Percentiles rank a stretch among this genome's conserved stretches.
These are phyloP conservation scores for Acanthisitta chloris DNA, from an alignment of 2,113 vertebrate species.

Conservation along the genomic window DNA sequence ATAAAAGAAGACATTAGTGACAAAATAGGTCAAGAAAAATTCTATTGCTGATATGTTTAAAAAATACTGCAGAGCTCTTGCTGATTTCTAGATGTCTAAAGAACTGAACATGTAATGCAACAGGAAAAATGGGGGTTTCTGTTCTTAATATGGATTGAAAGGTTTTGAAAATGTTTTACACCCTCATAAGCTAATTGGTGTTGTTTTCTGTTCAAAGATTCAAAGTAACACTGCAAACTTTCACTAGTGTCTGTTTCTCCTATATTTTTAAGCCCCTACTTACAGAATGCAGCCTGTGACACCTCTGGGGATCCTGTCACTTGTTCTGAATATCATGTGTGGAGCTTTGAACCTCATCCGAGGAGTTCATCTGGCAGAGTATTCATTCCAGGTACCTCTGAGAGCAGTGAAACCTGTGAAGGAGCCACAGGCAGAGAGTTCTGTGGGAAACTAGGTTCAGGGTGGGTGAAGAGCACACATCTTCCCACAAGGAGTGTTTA, in stretches of 20 bases:
- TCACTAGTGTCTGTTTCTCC: not conserved
- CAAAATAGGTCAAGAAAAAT: not conserved
- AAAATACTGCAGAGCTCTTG: not conserved
- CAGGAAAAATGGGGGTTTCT: fast-evolving
- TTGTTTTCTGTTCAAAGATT: not conserved
- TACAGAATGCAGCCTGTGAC: constrained; percentile 87
- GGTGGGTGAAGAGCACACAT: not conserved
- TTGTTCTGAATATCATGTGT: constrained; percentile 95
- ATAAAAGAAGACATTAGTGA: not conserved
- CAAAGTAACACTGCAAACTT: not conserved
- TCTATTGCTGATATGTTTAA: not conserved
- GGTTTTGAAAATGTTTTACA: not conserved
- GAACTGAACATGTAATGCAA: not conserved
- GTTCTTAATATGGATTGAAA: not conserved
- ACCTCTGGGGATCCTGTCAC: constrained; percentile 86
- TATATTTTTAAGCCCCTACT: constrained; percentile 69
- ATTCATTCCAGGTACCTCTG: constrained; percentile 87
- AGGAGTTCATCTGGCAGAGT: constrained; percentile 89
- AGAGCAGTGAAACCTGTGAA: not conserved
- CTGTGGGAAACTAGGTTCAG: not conserved
- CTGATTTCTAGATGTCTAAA: not conserved
- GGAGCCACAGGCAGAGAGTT: not conserved
- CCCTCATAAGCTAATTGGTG: not conserved
- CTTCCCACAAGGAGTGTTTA: not conserved
- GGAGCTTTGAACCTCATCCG: constrained; percentile 92